Evolutionary conservation across 2,797 vertebrate genomes (phyloP), one percentile per base, ranked within the genome.

Genomic region (Acipenser transmontanus): DNA sequence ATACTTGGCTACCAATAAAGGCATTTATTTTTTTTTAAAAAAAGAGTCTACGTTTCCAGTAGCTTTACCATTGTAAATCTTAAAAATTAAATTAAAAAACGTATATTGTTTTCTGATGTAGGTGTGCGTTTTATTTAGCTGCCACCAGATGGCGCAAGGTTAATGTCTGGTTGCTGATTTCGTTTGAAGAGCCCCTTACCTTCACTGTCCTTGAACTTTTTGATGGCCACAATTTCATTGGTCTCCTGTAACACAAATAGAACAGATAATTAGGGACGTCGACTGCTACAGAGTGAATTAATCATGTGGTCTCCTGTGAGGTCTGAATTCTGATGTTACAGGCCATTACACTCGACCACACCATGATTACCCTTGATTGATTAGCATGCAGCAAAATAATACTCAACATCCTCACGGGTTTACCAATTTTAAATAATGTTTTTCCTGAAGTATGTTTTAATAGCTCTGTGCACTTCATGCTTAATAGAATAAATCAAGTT

Each of bases 141-240:
- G 50, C 13, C 62, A 64, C 49, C 62, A 17, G 52, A 50, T 4
- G 50, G 52, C 14, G 60, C 13, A 50, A 52, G 10, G 59, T 66
- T 13, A 48, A 9, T 54, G 59, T 10, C 14, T 48, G 12, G 49
- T 52, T 54, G 52, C 56, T 60, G 52, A 8, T 59, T 60, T 61
- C 49, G 50, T n/a, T 2, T 52, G 4, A 50, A 50, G 34, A 11
- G 20, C 65, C 13, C 64, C 76, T 90, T 93, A 98, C 96, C 96
- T 92, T 99, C 96, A 49, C 96, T 98, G 87, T 99, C 96, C 89
- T 99, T 99, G 87, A 99, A 99, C 88, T 99, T 99, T 88, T 99
- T 98, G 82, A 99, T 99, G 65, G 96, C 96, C 91, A 99, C 96
- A 84, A 99, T 94, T 89, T 99, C 96, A 88, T 98, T 97, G 63